A percentile compares a stretch with the other conserved stretches of the same genome.
These are phyloP conservation scores for Poeciliopsis prolifica DNA, from an alignment of 2,113 vertebrate genomes.

Conservation along the genomic window DNA sequence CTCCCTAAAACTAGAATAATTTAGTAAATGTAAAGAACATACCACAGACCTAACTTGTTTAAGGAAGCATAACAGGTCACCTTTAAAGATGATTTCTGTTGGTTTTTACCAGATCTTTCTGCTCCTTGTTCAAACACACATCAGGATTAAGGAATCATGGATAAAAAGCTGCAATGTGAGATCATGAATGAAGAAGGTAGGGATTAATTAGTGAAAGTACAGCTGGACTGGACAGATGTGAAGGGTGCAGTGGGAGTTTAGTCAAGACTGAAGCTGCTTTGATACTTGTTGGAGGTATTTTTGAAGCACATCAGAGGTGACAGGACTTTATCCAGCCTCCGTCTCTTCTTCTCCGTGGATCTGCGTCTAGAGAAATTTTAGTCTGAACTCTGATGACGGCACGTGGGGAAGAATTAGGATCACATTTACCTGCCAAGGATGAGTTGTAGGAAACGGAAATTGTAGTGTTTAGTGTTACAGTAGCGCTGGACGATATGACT, in stretches of 20 bases:
- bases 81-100: neutral
- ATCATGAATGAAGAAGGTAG: neutral
- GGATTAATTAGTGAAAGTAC: constrained; percentile 10
- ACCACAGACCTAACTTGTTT: too few species aligned
- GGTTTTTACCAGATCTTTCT: constrained; percentile 29
- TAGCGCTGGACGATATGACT: too few species aligned
- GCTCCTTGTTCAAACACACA: neutral
- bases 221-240: constrained; percentile 15
- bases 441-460: constrained; percentile 7
- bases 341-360: constrained; percentile 40
- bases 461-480: too few species aligned
- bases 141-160: too few species aligned
- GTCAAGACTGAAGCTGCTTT: constrained; percentile 17
- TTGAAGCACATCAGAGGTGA: constrained; percentile 39
- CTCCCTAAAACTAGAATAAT: too few species aligned
- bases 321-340: constrained; percentile 15
- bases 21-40: too few species aligned
- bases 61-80: too few species aligned
- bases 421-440: constrained; percentile 49
- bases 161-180: neutral
- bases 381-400: constrained; percentile 48
- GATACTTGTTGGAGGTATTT: constrained; percentile 28
- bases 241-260: constrained; percentile 5
- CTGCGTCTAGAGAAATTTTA: constrained; percentile 27
- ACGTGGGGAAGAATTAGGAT: constrained; percentile 73